A percentile compares a stretch with the other conserved stretches of the same genome.
phyloP scores from a whole-genome alignment of 2,888 invertebrate genomes.

The Hedychridium roseum region DNA sequence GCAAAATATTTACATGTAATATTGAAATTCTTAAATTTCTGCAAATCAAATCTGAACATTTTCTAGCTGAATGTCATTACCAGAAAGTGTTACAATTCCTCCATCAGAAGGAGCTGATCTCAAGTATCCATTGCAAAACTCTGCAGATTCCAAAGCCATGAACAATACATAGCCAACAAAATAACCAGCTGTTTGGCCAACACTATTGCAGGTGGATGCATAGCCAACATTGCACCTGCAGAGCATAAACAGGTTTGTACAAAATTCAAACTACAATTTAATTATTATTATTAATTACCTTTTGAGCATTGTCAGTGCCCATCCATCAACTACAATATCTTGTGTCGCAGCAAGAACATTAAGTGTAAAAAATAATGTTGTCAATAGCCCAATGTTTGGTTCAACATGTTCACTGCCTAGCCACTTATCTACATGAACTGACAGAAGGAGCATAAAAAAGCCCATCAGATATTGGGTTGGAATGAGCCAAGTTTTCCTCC shows the following conservation, averaged over 20 bases:
- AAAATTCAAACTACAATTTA: too few relatives aligned
- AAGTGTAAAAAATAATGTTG: slow-evolving; percentile 85
- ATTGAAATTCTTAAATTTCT: too few relatives aligned
- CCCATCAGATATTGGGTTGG: slow-evolving; percentile 94
- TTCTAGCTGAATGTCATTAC: too few relatives aligned
- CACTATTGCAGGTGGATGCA: slow-evolving; percentile 98
- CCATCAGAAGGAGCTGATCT: slow-evolving; percentile 74
- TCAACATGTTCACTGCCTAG: slow-evolving; percentile 71
- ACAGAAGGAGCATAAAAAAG: slow-evolving; percentile 87
- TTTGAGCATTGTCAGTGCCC: slow-evolving; percentile 98
- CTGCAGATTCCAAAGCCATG: slow-evolving; percentile 92
- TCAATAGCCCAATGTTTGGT: slow-evolving; percentile 82
- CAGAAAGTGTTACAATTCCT: slow-evolving; percentile 76
- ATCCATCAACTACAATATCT: slow-evolving; percentile 99
- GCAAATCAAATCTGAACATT: too few relatives aligned
- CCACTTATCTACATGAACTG: slow-evolving; percentile 78
- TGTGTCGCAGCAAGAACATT: slow-evolving; percentile 99
- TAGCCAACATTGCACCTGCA: slow-evolving; percentile 83
- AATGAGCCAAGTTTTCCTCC: slow-evolving; percentile 95
- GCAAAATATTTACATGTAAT: too few relatives aligned
- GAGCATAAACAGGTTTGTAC: background rate
- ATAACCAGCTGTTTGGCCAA: slow-evolving; percentile 97
- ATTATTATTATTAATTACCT: too few relatives aligned
- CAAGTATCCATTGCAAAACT: slow-evolving; percentile 94
- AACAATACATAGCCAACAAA: slow-evolving; percentile 97